Evolutionary conservation across 92 coral and sea anemone genomes (phyloP), one percentile per base, ranked within the genome.

Genomic region (Zoanthus sociatus): DNA sequence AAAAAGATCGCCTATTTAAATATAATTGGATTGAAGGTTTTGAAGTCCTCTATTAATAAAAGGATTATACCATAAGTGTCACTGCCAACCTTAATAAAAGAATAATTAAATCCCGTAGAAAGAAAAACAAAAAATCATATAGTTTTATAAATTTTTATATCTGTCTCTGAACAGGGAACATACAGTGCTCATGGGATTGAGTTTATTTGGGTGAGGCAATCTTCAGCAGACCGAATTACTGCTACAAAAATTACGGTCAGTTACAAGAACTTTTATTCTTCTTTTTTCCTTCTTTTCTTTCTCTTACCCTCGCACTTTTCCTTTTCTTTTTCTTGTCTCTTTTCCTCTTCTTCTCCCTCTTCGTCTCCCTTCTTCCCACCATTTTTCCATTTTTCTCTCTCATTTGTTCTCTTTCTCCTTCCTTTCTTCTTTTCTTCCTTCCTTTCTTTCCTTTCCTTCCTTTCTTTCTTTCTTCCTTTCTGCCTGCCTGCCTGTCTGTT

Each of bases 111-210:
- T 33, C 42, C 42, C 42, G 3, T 33, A n/a, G n/a, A n/a, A n/a
- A n/a, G n/a, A n/a, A 1, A 33, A 33, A 33, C 42, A 33, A 3
- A 33, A 33, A 33, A 33, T 33, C 42, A 33, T 33, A 33, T 33
- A 1, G 42, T 33, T 33, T 33, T 33, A 33, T 33, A 33, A 33
- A 3, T 31, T 30, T 33, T 56, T 9, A 44, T 73, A 73, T 73
- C 20, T 9, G n/a, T 76, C 37, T 76, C 64, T 76, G 17, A 53
- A 26, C 26, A 76, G 79, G 79, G 79, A 21, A 76, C 79, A 10
- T 76, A 76, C 79, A 76, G 79, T 55, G 58, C 63, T 13, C 79
- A 76, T 76, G 79, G 79, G 48, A 76, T 76, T 20, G 79, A 76
- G 21, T 20, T 76, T 0, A 76, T 76, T 50, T 76, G 79, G 46